Conservation (phyloP, 2,113 vertebrate species). For the Hemiscyllium ocellatum region DNA sequence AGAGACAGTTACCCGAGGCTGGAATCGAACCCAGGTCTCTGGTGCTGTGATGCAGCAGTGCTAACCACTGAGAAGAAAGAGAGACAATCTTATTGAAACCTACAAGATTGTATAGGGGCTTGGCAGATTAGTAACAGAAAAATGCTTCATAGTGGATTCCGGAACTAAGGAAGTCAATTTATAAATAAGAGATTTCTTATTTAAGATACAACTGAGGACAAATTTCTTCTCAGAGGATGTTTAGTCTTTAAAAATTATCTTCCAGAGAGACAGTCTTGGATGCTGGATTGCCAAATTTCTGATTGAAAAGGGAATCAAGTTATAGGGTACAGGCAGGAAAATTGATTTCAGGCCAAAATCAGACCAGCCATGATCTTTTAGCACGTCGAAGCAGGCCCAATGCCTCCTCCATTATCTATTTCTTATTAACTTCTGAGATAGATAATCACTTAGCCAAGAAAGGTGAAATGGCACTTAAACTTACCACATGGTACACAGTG, state of each 20-base stretch:
- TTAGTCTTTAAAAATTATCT: neutral
- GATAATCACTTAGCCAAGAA: neutral
- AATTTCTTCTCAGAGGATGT: neutral
- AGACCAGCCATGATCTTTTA: neutral
- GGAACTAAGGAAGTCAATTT: neutral
- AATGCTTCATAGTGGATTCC: neutral
- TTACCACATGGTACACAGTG: slow-evolving; percentile 58
- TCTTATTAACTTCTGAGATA: neutral
- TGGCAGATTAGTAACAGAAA: neutral
- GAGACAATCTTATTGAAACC: neutral
- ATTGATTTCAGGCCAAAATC: neutral
- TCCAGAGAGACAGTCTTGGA: neutral
- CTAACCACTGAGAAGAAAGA: neutral
- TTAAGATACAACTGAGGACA: neutral
- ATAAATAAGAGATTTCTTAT: neutral
- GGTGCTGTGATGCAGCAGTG: no score
- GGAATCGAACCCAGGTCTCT: no score
- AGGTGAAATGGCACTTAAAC: slow-evolving; percentile 32
- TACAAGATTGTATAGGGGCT: neutral
- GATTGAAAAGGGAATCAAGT: neutral
- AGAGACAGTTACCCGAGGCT: no score
- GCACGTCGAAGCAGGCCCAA: no score
- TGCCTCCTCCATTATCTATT: neutral
- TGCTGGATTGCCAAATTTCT: neutral
- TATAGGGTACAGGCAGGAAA: neutral